These are phyloP conservation scores for Poecile montanus DNA, from an alignment of 2,797 vertebrate genomes.

Conservation along the genomic window DNA sequence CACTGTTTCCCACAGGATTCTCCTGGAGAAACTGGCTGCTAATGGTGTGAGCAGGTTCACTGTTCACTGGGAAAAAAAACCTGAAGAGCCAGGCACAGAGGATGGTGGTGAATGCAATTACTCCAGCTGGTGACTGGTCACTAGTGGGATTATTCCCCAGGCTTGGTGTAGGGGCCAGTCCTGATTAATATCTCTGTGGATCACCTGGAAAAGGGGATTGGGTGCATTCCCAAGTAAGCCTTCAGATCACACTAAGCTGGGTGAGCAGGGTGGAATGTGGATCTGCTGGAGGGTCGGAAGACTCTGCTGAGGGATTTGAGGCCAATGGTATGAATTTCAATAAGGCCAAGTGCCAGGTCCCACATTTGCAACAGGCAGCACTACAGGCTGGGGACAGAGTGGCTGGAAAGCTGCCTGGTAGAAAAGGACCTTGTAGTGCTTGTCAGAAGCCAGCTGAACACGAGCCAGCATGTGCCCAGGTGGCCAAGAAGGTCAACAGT, in stretches of 20 bases:
- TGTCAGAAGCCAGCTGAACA: background rate
- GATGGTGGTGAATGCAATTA: background rate
- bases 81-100: background rate
- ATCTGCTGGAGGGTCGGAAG: background rate
- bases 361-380: fast-evolving
- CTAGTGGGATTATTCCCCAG: background rate
- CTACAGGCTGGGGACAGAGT: background rate
- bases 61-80: background rate
- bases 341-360: background rate
- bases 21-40: background rate
- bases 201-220: fast-evolving
- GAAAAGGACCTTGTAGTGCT: background rate
- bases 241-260: background rate
- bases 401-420: fast-evolving
- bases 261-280: fast-evolving
- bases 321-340: background rate
- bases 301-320: background rate
- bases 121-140: background rate
- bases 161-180: background rate
- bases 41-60: fast-evolving
- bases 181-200: background rate
- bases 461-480: background rate
- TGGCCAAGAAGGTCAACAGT: background rate
- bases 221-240: background rate
- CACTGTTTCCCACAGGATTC: background rate